phyloP scores from a whole-genome alignment of 2,888 invertebrate species.

The Epicampocera succincta region DNA sequence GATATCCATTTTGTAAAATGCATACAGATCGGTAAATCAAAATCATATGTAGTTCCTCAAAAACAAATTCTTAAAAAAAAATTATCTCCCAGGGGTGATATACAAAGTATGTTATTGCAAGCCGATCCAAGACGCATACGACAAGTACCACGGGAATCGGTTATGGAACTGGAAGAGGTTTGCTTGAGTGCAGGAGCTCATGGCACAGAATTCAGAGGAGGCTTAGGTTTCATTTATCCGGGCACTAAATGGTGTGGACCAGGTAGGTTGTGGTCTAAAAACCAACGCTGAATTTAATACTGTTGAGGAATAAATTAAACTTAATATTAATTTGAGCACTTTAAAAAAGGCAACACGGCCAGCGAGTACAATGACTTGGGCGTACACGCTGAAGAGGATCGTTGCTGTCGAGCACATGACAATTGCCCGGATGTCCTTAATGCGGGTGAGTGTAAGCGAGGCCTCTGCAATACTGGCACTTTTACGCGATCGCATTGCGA shows the following conservation, averaged over 20 bases:
- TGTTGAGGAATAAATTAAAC: not conserved
- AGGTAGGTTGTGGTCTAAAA: constrained; percentile 79
- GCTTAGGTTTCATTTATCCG: constrained; percentile 84
- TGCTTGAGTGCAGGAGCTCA: constrained; percentile 82
- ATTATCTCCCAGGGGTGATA: constrained; percentile 82
- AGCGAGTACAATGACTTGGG: constrained; percentile 86
- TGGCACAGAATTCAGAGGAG: constrained; percentile 80
- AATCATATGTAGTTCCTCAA: not conserved
- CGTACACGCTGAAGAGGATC: constrained; percentile 85
- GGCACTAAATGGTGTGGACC: constrained; percentile 92
- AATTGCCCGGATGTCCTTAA: constrained; percentile 85
- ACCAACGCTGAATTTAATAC: not conserved
- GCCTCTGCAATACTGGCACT: constrained; percentile 86
- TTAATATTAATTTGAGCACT: not conserved
- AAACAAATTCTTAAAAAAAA: not conserved
- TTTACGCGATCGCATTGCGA: constrained; percentile 89
- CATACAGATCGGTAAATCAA: constrained; percentile 83
- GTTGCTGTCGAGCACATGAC: constrained; percentile 89
- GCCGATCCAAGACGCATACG: constrained; percentile 84
- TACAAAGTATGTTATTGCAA: constrained; percentile 84
- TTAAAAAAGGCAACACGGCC: constrained; percentile 83
- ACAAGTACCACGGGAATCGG: constrained; percentile 85
- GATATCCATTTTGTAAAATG: constrained; percentile 84
- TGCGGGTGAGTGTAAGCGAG: constrained; percentile 84
- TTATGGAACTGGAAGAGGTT: constrained; percentile 84